Evolutionary conservation across 1,140 invertebrate genomes (phyloP), one percentile per base, ranked within the genome.

Genomic region (Rhynchophorus ferrugineus): DNA sequence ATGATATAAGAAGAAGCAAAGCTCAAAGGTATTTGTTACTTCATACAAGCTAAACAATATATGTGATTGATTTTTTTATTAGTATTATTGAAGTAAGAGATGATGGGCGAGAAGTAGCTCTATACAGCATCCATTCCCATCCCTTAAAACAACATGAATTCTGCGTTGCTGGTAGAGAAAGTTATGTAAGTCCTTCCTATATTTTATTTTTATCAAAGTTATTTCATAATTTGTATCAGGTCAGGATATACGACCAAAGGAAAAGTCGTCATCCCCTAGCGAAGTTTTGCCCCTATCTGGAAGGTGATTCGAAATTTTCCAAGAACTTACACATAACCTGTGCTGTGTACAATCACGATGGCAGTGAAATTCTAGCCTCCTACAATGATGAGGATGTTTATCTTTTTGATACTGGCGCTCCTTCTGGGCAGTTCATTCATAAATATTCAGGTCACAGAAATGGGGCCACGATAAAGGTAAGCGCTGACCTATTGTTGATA

Each of bases 311-410:
- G 44, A 51, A 56, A 29, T 58, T 18, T 41, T 20, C 38, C 13
- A 14, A 44, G 3, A 42, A 54, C 6, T 68, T 70, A 59, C 83
- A 91, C 68, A 79, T 95, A 0, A 95, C 92, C 3, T 90, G 84
- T 66, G 87, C 87, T 20, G 80, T 93, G 1, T 97, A 93, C 69
- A 95, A 91, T 74, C 82, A 93, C 71, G 87, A 91, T 71, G 92
- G 93, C 35, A 78, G 81, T 50, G 90, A 95, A 74, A 85, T 98
- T 51, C 69, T 98, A 11, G 91, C 86, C 2, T 89, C 89, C 0
- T 97, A 95, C 69, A 95, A 90, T 71, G 90, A 96, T 72, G 91
- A 93, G 49, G 85, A 92, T 65, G 89, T 98, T 60, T 97, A 94
- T 74, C 70, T 95, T 17, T 96, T 93, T 68, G 83, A 94, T 70